phyloP scores from a whole-genome alignment of 2,113 vertebrate species.

The Dromaius novaehollandiae region DNA sequence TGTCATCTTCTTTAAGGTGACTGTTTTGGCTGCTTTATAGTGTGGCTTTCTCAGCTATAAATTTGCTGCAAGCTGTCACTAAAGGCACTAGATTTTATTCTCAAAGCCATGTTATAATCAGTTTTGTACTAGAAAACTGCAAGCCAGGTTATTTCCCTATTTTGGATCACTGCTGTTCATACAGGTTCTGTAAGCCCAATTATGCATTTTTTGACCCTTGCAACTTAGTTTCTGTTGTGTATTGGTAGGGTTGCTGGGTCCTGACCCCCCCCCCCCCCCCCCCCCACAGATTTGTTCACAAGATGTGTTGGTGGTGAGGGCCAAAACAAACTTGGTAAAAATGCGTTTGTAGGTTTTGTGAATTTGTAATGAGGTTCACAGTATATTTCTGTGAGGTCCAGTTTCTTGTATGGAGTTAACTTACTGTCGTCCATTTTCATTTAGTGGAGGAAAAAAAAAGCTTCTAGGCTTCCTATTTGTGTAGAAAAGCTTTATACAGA shows the following conservation, averaged over 20 bases:
- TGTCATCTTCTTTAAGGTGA: background rate
- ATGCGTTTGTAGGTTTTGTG: background rate
- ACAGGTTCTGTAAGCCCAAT: background rate
- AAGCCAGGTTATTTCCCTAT: background rate
- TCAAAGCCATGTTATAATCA: fast-evolving
- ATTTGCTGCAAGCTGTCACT: background rate
- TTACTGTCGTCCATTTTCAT: background rate
- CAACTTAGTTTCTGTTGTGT: background rate
- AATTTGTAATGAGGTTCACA: background rate
- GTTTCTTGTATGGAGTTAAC: background rate
- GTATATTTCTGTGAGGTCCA: background rate
- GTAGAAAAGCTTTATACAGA: background rate
- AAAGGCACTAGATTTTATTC: background rate
- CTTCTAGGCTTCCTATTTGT: background rate
- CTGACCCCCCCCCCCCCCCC: too few relatives aligned
- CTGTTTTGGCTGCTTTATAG: background rate
- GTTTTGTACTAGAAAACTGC: background rate
- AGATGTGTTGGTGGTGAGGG: background rate
- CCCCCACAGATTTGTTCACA: background rate
- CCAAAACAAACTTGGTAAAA: background rate
- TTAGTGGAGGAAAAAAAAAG: background rate
- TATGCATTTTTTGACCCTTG: background rate
- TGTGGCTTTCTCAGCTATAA: background rate
- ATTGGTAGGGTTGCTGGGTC: background rate
- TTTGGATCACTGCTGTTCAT: background rate